Evolutionary conservation across 2,113 vertebrate genomes (phyloP).

Genomic region (Bos javanicus): DNA sequence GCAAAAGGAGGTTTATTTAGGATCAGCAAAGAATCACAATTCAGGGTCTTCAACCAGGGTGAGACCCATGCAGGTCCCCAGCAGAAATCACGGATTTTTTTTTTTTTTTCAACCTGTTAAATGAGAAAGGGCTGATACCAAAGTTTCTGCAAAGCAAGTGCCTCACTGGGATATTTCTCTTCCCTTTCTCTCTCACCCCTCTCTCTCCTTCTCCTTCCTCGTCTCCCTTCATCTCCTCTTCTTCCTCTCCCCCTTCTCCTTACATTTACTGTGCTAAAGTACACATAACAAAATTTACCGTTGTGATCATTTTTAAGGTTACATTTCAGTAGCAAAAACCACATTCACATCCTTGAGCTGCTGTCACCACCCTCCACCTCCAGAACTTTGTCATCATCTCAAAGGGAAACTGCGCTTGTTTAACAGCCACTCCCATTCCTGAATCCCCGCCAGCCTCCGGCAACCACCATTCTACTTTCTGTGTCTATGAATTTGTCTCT

Average conservation of each 20-base stretch:
- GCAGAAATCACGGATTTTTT: neutral
- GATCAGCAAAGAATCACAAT: neutral
- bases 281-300: neutral
- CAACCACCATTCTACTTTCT: no score
- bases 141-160: neutral
- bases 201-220: no score
- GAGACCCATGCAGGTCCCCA: neutral
- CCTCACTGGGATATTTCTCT: neutral
- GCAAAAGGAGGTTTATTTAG: neutral
- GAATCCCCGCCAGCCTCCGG: accelerated
- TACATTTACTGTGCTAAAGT: neutral
- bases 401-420: neutral
- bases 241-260: neutral
- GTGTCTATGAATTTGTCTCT: neutral
- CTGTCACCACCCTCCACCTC: neutral
- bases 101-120: neutral
- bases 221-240: neutral
- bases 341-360: neutral
- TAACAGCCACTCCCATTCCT: neutral
- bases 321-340: neutral
- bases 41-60: neutral
- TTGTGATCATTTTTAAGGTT: neutral
- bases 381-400: neutral
- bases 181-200: neutral
- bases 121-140: neutral